Evolutionary conservation across 2,888 invertebrate species (phyloP), one percentile per base, ranked within the genome.

Genomic region (Rhingia campestris): DNA sequence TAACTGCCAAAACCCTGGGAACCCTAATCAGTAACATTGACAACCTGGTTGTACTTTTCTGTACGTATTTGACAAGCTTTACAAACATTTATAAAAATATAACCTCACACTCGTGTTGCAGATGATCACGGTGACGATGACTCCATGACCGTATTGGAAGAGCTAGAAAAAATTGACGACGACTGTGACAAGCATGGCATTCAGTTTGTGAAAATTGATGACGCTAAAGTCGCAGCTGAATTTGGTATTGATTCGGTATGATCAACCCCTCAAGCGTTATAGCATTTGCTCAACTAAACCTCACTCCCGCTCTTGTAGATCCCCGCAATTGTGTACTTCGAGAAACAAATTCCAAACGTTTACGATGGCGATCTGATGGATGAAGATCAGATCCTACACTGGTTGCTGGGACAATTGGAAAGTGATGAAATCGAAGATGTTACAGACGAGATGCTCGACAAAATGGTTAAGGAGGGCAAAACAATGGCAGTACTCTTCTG

Each of bases 361-460:
- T 98, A 97, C 92, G 97, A 97, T 90, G 98, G 96, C 94, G 96
- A 97, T 91, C 93, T 97, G 87, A 96, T 96, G 91, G 95, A 97
- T 90, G 97, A 97, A 92, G 96, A 97, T 88, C 95, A 96, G 90
- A 96, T 97, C 87, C 92, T 97, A 67, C 96, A 96, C 89, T 97
- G 97, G 97, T 92, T 97, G 41, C 93, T 97, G 80, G 94, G 95
- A 86, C 97, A 97, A 91, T 92, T 97, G 87, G 97, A 97, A 90
- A 96, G 95, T 88, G 97, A 98, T 91, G 97, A 97, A 92, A 98
- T 98, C 88, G 97, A 98, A 92, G 97, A 98, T 92, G 96, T 98
- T 53, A 97, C 97, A 59, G 97, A 97, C 91, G 97, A 97, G 92
- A 97, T 97, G 97, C 93, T 98, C 87, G 97, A 97, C 90, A 95